These are phyloP conservation scores for Caenorhabditis sp. DNA, from an alignment of 2,888 invertebrate genomes.

Conservation along the genomic window DNA sequence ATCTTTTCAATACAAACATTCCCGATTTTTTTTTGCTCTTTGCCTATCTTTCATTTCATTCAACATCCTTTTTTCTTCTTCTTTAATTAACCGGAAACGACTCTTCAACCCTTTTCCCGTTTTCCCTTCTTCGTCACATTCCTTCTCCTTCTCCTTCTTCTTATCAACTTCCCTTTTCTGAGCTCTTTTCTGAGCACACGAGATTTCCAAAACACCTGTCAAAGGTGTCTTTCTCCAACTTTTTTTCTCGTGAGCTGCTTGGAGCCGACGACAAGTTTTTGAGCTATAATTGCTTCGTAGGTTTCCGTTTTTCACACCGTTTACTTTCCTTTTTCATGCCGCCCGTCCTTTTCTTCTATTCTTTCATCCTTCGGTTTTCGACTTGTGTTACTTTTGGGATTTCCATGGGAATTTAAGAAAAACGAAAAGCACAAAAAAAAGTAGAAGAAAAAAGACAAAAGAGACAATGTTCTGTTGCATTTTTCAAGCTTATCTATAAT, in stretches of 20 bases:
- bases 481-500: constrained; percentile 46
- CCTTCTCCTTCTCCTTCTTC: constrained; percentile 9
- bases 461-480: constrained; percentile 51
- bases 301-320: constrained; percentile 52
- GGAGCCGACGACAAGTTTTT: constrained; percentile 32
- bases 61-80: not conserved
- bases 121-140: constrained; percentile 4
- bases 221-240: constrained; percentile 24
- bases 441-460: constrained; percentile 31
- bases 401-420: constrained; percentile 27
- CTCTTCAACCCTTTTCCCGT: not conserved
- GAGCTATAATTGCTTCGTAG: constrained; percentile 47
- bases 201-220: constrained; percentile 58
- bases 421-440: constrained; percentile 29
- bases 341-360: constrained; percentile 34
- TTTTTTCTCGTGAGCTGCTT: not conserved
- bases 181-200: constrained; percentile 1
- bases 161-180: constrained; percentile 36
- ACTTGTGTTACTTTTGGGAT: constrained; percentile 11
- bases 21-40: constrained; percentile 16
- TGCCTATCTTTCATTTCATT: not conserved
- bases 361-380: constrained; percentile 10
- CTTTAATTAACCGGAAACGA: constrained; percentile 56
- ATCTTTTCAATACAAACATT: not conserved
- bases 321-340: constrained; percentile 37